A percentile compares a stretch with the other conserved stretches of the same genome.
Evolutionary conservation across 2,797 vertebrate genomes (phyloP).

Genomic region (Aselliscus stoliczkanus): DNA sequence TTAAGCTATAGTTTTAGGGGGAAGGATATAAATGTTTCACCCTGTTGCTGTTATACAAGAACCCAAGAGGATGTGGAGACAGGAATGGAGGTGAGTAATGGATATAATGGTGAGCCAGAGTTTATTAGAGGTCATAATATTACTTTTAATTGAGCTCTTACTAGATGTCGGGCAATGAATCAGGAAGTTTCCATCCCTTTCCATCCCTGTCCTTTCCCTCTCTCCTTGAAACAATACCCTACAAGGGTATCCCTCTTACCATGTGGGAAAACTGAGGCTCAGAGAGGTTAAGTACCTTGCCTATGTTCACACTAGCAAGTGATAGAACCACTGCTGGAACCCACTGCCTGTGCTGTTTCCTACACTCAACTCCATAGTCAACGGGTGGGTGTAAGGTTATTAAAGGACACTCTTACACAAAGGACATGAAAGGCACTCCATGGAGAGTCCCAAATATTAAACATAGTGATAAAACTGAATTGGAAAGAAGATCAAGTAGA

Average conservation of each 20-base stretch:
- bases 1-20: neutral
- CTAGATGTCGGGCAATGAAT: neutral
- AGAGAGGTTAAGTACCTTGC: neutral
- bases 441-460: neutral
- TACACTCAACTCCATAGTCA: neutral
- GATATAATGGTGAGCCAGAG: neutral
- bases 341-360: neutral
- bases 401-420: neutral
- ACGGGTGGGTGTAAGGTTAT: neutral
- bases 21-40: neutral
- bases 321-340: neutral
- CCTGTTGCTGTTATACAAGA: neutral
- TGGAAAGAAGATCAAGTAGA: neutral
- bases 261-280: neutral
- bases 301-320: neutral
- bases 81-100: neutral
- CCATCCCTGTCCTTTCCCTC: neutral
- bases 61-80: neutral
- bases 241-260: neutral
- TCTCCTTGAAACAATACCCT: neutral
- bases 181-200: neutral
- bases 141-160: neutral
- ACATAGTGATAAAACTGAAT: neutral
- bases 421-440: neutral
- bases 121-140: neutral